Evolutionary conservation across 1,140 invertebrate species (phyloP), one percentile per base, ranked within the genome.

Genomic region (Meteorus sp.): DNA sequence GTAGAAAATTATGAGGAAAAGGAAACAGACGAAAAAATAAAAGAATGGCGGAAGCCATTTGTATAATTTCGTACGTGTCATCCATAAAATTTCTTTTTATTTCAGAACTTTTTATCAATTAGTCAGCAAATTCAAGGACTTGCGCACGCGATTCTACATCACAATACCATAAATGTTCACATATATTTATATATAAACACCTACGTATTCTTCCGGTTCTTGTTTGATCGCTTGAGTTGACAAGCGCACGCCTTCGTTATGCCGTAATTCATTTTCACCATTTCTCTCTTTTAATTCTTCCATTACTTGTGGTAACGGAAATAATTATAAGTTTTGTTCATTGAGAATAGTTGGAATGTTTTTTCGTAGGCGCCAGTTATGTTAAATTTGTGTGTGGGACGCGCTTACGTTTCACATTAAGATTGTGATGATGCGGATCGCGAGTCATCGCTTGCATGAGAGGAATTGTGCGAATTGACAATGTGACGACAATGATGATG

Each of bases 321-420:
- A 53, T 37, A 23, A 53, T 53, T 53, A 53, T 53, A 41, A n/a
- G 23, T n/a, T 53, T 15, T n/a, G n/a, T n/a, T n/a, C n/a, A n/a
- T 53, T 19, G 20, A 37, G 37, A 27, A 22, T 29, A n/a, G n/a
- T n/a, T n/a, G n/a, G n/a, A n/a, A n/a, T 53, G 37, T 22, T n/a
- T 19, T 20, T 11, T 39, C 11, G 51, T 53, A 53, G 51, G 51
- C 51, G 51, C 51, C 51, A 22, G 25, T 15, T 7, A 17, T 11
- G 35, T 15, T 7, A 15, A 39, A 13, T 8, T 23, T 15, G 22
- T 4, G 48, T 51, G 51, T 43, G 23, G 33, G 35, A 53, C 19
- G 51, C 25, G 19, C 45, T 48, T 13, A 27, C 45, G n/a, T n/a
- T n/a, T n/a, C n/a, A n/a, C n/a, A n/a, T n/a, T n/a, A n/a, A n/a